Percentiles rank a stretch among this genome's conserved stretches.
Evolutionary conservation across 2,797 vertebrate genomes (phyloP).

Genomic region (Microctenopoma lineatum): DNA sequence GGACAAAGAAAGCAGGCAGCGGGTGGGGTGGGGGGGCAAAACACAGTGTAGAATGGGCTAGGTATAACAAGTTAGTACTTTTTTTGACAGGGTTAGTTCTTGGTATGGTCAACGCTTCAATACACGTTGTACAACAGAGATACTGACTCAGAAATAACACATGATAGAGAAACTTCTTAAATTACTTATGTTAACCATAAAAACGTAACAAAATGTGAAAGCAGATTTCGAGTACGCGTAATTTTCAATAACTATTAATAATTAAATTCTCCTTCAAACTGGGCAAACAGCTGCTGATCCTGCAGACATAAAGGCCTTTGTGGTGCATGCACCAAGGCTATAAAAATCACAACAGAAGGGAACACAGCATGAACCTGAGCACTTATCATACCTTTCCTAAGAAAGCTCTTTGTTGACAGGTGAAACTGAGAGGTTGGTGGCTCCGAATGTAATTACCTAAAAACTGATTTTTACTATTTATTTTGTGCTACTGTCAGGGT

Average conservation of each 20-base stretch:
- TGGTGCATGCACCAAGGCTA: too few relatives aligned
- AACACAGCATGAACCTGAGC: background rate
- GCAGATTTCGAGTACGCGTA: too few relatives aligned
- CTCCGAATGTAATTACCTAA: too few relatives aligned
- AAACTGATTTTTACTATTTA: too few relatives aligned
- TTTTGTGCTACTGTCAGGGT: background rate
- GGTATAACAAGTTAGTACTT: background rate
- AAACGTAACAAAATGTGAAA: too few relatives aligned
- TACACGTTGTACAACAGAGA: too few relatives aligned
- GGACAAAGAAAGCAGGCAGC: background rate
- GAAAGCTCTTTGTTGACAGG: background rate
- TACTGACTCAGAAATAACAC: too few relatives aligned
- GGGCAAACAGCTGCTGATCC: slow-evolving; percentile 6
- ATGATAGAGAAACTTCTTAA: too few relatives aligned
- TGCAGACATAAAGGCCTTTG: background rate
- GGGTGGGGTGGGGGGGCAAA: background rate
- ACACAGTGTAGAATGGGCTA: background rate
- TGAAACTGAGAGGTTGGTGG: background rate
- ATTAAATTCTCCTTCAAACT: background rate
- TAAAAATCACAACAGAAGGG: background rate
- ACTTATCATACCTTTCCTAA: background rate
- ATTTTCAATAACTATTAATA: too few relatives aligned
- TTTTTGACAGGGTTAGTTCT: background rate
- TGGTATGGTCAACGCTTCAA: too few relatives aligned
- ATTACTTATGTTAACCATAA: too few relatives aligned